phyloP scores from a whole-genome alignment of 2,113 vertebrate species.

The Xerus inauris region DNA sequence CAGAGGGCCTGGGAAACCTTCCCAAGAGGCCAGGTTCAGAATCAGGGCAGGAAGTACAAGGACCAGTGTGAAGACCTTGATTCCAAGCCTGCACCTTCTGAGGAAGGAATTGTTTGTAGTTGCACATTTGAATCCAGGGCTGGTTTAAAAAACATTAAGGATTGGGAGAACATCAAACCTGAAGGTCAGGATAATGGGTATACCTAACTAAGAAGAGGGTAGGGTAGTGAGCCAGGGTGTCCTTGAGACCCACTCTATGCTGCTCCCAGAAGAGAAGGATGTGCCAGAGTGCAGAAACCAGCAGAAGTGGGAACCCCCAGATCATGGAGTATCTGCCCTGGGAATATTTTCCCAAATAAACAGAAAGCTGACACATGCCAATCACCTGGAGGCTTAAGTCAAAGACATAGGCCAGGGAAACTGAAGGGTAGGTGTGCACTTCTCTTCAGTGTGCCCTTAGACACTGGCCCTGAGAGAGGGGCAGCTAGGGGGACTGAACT shows the following conservation, averaged over 20 bases:
- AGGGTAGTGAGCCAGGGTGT: background rate
- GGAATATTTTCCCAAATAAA: background rate
- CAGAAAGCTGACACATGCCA: background rate
- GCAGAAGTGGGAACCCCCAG: background rate
- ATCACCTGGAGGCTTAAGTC: background rate
- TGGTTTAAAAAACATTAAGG: slow-evolving; percentile 29
- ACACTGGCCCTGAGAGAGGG: background rate
- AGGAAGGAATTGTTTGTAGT: background rate
- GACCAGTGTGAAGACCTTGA: background rate
- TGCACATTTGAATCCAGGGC: background rate
- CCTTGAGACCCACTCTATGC: background rate
- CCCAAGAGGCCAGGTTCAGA: background rate
- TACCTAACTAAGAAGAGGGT: background rate
- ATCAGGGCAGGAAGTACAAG: background rate
- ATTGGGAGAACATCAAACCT: background rate
- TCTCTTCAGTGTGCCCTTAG: background rate
- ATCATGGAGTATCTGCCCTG: background rate
- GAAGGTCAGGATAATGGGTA: background rate
- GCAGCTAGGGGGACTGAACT: background rate
- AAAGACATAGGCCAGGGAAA: background rate
- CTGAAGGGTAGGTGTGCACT: background rate
- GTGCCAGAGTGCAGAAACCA: background rate
- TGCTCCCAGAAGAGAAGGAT: background rate
- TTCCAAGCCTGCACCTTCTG: background rate
- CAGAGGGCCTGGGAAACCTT: background rate